These are phyloP conservation scores for Apis florea DNA, from an alignment of 1,140 invertebrate species.

Conservation along the genomic window DNA sequence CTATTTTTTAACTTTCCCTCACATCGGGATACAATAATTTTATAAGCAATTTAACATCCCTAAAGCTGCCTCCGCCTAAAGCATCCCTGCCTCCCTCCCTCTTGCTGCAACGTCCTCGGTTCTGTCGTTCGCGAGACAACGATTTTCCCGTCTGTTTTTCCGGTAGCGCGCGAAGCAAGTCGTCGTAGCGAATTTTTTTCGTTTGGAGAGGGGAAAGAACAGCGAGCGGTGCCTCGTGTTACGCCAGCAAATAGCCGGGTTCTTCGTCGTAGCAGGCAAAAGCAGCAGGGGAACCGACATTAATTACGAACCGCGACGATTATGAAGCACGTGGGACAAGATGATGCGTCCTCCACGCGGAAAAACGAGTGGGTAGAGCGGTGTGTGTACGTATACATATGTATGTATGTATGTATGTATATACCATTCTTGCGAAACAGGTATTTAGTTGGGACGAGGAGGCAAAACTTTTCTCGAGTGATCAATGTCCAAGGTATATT, in stretches of 20 bases:
- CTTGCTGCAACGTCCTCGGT: background rate
- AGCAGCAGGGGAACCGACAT: background rate
- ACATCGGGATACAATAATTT: no score
- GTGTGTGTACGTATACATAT: no score
- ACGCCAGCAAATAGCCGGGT: background rate
- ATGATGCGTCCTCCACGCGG: background rate
- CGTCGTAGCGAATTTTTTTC: background rate
- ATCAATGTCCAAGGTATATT: no score
- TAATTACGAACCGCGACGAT: conserved; percentile 1
- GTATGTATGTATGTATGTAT: no score
- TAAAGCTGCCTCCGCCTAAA: no score
- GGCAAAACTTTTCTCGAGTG: no score
- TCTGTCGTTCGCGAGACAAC: background rate
- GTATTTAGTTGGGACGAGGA: no score
- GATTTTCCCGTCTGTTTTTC: background rate
- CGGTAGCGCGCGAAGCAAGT: background rate
- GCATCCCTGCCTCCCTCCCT: no score
- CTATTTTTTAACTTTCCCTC: no score
- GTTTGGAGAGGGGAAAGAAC: background rate
- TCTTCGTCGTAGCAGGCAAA: background rate
- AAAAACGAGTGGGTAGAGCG: background rate
- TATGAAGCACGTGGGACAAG: background rate
- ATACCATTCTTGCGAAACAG: no score
- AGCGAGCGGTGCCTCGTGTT: background rate
- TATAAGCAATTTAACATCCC: no score